Conservation (phyloP, 2,797 vertebrate species). For the Halcyon badia region DNA sequence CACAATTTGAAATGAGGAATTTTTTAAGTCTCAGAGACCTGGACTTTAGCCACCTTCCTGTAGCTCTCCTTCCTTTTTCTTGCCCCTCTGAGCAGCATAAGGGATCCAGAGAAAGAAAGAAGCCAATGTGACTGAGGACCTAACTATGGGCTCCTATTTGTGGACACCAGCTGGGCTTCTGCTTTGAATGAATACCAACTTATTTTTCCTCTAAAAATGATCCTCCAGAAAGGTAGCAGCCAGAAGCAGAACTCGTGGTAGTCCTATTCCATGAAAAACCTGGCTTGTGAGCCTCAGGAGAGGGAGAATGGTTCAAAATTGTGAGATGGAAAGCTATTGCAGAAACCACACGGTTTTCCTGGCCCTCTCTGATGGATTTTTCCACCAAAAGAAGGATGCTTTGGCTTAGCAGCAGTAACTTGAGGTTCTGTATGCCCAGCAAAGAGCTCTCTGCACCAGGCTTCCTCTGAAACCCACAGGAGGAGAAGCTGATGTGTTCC, state of each 20-base stretch:
- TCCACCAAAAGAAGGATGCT: neutral
- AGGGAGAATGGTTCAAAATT: neutral
- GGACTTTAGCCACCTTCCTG: neutral
- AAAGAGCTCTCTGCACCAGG: neutral
- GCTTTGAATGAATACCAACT: neutral
- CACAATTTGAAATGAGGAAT: neutral
- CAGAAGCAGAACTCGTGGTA: neutral
- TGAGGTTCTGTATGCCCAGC: neutral
- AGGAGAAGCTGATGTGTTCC: neutral
- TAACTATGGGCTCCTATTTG: neutral
- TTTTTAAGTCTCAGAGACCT: slow-evolving; percentile 16
- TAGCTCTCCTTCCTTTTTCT: neutral
- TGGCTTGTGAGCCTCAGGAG: neutral
- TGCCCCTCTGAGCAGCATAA: neutral
- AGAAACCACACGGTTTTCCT: slow-evolving; percentile 47
- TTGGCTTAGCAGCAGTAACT: neutral
- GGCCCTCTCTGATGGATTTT: slow-evolving; percentile 3
- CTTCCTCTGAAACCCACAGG: neutral
- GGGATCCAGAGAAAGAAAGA: neutral
- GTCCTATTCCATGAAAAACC: neutral
- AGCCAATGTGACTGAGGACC: neutral
- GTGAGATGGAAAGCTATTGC: neutral
- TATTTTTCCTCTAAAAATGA: neutral
- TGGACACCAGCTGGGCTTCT: slow-evolving; percentile 8
- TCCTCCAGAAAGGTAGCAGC: neutral